Conservation (phyloP, 2,888 invertebrate genomes). For the Anaspis maculata region DNA sequence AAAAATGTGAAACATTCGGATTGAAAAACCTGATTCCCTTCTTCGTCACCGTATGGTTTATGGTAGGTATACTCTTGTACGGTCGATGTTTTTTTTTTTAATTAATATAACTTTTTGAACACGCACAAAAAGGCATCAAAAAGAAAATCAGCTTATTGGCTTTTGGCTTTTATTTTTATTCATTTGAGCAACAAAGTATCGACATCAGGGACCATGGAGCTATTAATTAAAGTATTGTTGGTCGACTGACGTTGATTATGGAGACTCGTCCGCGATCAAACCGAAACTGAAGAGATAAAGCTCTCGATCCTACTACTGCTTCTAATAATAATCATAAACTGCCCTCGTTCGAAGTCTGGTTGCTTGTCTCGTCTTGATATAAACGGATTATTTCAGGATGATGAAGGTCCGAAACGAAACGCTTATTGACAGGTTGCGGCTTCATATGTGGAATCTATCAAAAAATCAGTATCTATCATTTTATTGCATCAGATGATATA, state of each 20-base stretch:
- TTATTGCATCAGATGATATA: too few relatives aligned
- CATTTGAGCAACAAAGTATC: conserved; percentile 10
- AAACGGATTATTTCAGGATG: conserved; percentile 17
- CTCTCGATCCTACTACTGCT: conserved; percentile 19
- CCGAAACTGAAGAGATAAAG: conserved; percentile 24
- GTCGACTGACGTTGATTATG: conserved; percentile 29
- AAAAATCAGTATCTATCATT: too few relatives aligned
- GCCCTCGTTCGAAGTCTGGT: conserved; percentile 13
- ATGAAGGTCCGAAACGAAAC: conserved; percentile 15
- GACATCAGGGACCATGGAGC: conserved; percentile 10
- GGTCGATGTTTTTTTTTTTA: too few relatives aligned
- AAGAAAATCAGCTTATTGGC: too few relatives aligned
- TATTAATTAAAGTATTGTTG: conserved; percentile 30
- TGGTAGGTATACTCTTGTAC: too few relatives aligned
- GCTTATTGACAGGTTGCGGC: conserved; percentile 17
- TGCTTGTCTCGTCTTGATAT: conserved; percentile 8
- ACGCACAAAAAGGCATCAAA: too few relatives aligned
- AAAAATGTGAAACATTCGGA: conserved; percentile 20
- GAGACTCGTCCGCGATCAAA: conserved; percentile 25
- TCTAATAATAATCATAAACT: conserved; percentile 29
- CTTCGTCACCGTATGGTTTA: conserved; percentile 4
- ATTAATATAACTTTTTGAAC: too few relatives aligned
- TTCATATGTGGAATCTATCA: conserved; percentile 8
- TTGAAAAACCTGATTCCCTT: conserved; percentile 7
- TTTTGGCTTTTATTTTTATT: conserved; percentile 9